Base-by-base conservation (phyloP, 2,797 vertebrate genomes). In the Acrocephalus scirpaceus region DNA sequence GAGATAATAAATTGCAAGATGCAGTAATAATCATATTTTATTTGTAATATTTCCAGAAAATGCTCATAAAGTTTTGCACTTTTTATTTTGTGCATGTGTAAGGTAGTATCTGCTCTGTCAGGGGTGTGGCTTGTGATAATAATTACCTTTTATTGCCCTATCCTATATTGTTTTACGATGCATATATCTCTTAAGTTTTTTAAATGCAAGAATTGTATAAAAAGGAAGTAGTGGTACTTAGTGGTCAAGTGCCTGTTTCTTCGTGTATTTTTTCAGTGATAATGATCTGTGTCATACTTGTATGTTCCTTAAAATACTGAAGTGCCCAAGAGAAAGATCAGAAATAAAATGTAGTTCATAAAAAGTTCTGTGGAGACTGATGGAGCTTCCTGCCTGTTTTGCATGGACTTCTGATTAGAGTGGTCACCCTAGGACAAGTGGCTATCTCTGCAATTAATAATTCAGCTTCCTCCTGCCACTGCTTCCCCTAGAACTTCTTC, bases 1-100 rank as follows among this genome's bases (percentile, higher is more conserved):
- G 79, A 86, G 22, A 51, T 60, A 74, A 94, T 93, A 88, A 80
- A 87, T 94, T 72, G 32, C 83, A 72, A 86, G 47, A 62, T 93
- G 69, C 50, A 69, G 27, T 58, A 82, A 50, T 91, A 92, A 77
- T 86, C 9, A 8, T 94, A 40, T 88, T 92, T 95, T 79, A 79
- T 84, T 67, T 6, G 50, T 86, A 67, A 65, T 90, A 90, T 88
- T 90, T 77, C n/a, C 1, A 1, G 51, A 94, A 88, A 77, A 89
- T 83, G 18, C 57, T 67, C 47, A 54, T 82, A 90, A 90, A 84
- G 17, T 70, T 48, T 80, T 60, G 61, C 62, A 38, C 40, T 92
- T 78, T 40, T 51, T 82, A 85, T 84, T 92, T 91, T 82, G 45
- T 86, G 45, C 58, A n/a, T 78, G 11, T 72, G n/a, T 85, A 70